Base-by-base conservation (phyloP, 2,888 invertebrate species). In the Epinotia bilunana region DNA sequence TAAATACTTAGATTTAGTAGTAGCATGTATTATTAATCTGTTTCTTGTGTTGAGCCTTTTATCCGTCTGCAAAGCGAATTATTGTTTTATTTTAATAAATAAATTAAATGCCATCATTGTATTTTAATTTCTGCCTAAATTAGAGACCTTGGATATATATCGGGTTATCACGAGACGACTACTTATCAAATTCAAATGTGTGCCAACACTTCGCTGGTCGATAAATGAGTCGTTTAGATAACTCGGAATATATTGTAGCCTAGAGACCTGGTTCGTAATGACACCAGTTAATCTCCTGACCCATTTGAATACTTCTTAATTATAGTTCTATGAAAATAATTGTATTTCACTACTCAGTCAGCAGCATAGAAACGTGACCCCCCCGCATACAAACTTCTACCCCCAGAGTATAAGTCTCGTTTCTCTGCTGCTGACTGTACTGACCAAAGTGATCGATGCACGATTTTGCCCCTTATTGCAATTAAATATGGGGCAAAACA, bases 171-270 rank as follows among this genome's bases (percentile, higher is more conserved):
- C 9, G 16, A 53, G 57, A 33, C 53, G 18, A 57, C 57, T 69
- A 58, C 39, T 75, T 75, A 75, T 75, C 75, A 13, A n/a, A 55
- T 46, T 71, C 65, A 61, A 71, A 75, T 75, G 67, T 75, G 60
- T 75, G 75, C 71, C 75, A 71, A 46, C 75, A n/a, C 67, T 20
- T 83, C 76, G 80, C 78, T 80, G 78, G 76, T 63, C 57, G 76
- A 78, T 78, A 77, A 73, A 62, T n/a, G 78, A 84, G 80, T 80
- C 81, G 84, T 86, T 87, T 81, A 86, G 85, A 87, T 88, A 86
- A 72, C 39, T 33, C 20, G 57, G 80, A 78, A 73, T 79, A 80
- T 80, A 82, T 78, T 77, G 76, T 77, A 81, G 83, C 65, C 75
- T 72, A 65, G 55, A 75, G 65, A 55, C 65, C 71, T 65, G 74